phyloP scores from a whole-genome alignment of 2,797 vertebrate genomes.

The Zalophus californianus region DNA sequence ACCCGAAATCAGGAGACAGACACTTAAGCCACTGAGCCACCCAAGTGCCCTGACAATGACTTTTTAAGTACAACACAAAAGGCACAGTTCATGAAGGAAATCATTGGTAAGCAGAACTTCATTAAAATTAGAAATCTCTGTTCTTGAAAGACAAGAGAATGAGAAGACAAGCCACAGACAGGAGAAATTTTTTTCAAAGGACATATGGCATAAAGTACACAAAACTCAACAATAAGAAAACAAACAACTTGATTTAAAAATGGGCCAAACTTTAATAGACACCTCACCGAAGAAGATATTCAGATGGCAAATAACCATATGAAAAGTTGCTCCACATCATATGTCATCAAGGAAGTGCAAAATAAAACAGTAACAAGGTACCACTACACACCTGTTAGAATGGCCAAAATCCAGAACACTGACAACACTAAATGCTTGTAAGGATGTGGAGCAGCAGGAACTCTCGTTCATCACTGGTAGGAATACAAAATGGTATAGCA shows the following conservation, averaged over 20 bases:
- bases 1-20: neutral
- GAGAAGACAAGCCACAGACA: neutral
- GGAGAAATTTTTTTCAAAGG: neutral
- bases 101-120: neutral
- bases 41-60: neutral
- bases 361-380: neutral
- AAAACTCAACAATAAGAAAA: neutral
- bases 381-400: neutral
- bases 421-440: neutral
- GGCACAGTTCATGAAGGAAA: neutral
- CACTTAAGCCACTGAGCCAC: neutral
- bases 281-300: neutral
- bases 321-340: neutral
- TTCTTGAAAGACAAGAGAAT: neutral
- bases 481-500: neutral
- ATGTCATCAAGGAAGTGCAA: neutral
- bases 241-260: neutral
- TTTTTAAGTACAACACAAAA: neutral
- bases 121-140: neutral
- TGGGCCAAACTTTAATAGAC: neutral
- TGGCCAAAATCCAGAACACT: neutral
- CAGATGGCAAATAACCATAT: neutral
- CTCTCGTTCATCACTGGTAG: neutral
- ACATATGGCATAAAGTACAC: neutral
- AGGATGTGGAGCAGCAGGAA: neutral